Percentiles rank a stretch among this genome's conserved stretches.
Evolutionary conservation across 2,888 invertebrate species (phyloP).

Genomic region (Melipona bicolor): DNA sequence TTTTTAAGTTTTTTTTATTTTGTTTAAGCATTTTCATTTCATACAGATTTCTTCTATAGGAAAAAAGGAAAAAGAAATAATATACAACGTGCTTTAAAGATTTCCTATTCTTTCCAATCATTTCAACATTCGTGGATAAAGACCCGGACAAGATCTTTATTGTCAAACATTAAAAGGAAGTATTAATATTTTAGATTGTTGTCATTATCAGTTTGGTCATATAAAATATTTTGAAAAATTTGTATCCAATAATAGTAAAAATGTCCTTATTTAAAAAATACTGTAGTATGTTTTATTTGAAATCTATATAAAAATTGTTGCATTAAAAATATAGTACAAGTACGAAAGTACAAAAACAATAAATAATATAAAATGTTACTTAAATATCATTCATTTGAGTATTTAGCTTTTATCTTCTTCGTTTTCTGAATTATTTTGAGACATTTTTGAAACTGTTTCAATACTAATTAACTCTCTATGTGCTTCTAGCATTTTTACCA

Average conservation of each 20-base stretch:
- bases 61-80: conserved; percentile 6
- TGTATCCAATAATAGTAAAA: neutral
- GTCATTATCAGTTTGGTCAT: neutral
- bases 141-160: no score
- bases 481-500: conserved; percentile 66
- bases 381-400: conserved; percentile 5
- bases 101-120: neutral
- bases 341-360: conserved; percentile 1
- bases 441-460: conserved; percentile 67
- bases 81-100: conserved; percentile 11
- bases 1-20: conserved; percentile 27
- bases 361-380: neutral
- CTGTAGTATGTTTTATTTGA: neutral
- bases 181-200: no score
- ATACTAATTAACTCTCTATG: conserved; percentile 69
- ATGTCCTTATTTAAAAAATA: neutral
- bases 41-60: conserved; percentile 11
- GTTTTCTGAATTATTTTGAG: conserved; percentile 14
- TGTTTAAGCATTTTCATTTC: conserved; percentile 1
- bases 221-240: neutral
- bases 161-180: no score
- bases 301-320: conserved; percentile 3
- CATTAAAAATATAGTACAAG: conserved; percentile 1
- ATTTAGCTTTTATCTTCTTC: neutral
- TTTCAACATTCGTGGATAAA: neutral